Conservation (phyloP, 2,113 vertebrate genomes). For the Psophia crepitans region DNA sequence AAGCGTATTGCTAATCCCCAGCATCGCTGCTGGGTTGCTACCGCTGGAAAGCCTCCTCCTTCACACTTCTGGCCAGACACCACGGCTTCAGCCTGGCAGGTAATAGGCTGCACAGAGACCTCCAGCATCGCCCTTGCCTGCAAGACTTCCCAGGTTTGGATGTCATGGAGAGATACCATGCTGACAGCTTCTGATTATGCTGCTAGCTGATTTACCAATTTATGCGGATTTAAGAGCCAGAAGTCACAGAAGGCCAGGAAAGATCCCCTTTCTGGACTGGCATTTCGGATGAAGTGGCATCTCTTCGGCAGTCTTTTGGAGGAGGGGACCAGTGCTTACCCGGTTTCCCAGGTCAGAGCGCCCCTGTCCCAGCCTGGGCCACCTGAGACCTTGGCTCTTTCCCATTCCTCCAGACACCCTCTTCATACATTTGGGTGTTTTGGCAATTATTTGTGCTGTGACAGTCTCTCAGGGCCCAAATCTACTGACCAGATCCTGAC, state of each 20-base stretch:
- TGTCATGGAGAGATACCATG: not conserved
- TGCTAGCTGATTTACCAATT: not conserved
- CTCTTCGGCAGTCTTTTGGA: not conserved
- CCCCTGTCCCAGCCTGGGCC: rapidly evolving
- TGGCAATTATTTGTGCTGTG: not conserved
- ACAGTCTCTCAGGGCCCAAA: not conserved
- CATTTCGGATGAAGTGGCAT: not conserved
- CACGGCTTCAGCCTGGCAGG: not conserved
- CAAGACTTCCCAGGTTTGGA: not conserved
- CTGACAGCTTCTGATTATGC: not conserved
- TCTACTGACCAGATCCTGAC: not conserved
- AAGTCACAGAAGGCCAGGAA: not conserved
- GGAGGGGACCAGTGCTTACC: rapidly evolving
- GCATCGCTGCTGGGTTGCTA: not conserved
- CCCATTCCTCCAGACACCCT: not conserved
- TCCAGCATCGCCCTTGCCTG: not conserved
- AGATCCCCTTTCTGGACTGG: not conserved
- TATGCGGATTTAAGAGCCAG: not conserved
- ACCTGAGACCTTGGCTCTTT: not conserved
- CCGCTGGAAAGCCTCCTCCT: not conserved
- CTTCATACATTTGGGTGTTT: not conserved
- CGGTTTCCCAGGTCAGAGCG: too few relatives aligned
- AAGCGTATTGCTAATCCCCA: rapidly evolving
- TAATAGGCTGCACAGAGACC: not conserved
- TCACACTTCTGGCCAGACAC: not conserved